phyloP scores from a whole-genome alignment of 2,113 vertebrate genomes.

The Sitta europaea region DNA sequence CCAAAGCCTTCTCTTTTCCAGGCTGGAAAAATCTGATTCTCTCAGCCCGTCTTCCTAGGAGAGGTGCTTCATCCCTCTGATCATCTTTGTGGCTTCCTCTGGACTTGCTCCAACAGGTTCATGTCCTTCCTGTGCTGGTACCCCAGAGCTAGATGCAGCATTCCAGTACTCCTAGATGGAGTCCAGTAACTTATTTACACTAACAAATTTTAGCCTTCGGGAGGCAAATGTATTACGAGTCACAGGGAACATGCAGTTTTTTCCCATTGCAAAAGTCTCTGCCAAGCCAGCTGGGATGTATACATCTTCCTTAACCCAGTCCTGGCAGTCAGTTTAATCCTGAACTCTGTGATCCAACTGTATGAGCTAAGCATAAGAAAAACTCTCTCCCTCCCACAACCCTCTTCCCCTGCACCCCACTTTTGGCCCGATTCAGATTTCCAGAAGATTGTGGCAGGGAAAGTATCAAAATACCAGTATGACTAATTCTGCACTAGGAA shows the following conservation, averaged over 20 bases:
- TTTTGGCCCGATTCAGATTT: not conserved
- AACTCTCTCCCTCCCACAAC: not conserved
- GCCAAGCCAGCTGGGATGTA: not conserved
- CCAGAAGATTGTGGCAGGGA: not conserved
- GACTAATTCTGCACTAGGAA: not conserved
- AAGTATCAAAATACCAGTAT: not conserved
- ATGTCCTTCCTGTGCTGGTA: not conserved
- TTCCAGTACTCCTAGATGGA: not conserved
- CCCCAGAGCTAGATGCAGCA: not conserved
- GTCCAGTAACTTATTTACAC: not conserved
- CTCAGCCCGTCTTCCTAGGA: not conserved
- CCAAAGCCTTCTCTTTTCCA: not conserved
- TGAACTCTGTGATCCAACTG: not conserved
- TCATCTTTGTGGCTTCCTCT: not conserved
- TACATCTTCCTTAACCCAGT: not conserved
- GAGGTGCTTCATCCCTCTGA: not conserved
- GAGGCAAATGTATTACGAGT: not conserved
- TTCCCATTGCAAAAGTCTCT: not conserved
- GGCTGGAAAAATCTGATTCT: not conserved
- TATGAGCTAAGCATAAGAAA: not conserved
- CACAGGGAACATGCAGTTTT: not conserved
- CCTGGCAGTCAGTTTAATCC: not conserved
- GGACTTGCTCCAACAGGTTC: not conserved
- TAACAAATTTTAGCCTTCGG: not conserved
- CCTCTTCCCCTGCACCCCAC: accelerated